Evolutionary conservation across 2,888 invertebrate species (phyloP), one percentile per base, ranked within the genome.

Genomic region (Uropetala carovei): DNA sequence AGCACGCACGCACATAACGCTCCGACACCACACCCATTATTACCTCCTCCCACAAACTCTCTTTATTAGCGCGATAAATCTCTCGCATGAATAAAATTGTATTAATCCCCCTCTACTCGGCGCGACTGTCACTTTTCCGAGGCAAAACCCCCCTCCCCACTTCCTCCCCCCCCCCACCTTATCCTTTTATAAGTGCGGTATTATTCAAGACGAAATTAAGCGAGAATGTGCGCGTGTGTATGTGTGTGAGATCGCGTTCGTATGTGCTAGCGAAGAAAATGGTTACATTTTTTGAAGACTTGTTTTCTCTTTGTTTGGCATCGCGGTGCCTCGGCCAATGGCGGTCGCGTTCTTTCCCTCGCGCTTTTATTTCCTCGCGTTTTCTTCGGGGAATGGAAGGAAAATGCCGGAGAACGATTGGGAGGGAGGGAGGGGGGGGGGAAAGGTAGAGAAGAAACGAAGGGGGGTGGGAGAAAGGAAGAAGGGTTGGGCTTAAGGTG

Each of bases 131-230:
- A 27, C 27, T 75, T 75, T 75, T 75, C 75, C 75, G 3, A 5
- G 43, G 43, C 43, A 43, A 43, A 43, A 43, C 5, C 43, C 43
- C n/a, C n/a, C n/a, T n/a, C n/a, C 27, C 10, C 64, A 64, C 64
- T 64, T 75, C 75, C 27, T 27, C 11, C 0, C 75, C 22, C 8
- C 22, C 5, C 43, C 43, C 43, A 1, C 43, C 43, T 43, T 43
- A 5, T 43, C 43, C 27, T 75, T 75, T 75, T 11, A 75, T 27
- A 11, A 10, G 75, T 13, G 75, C 75, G 22, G 75, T 22, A 75
- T 75, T 75, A 75, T 75, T 75, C 75, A 75, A 75, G 43, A 75
- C 22, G 75, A 75, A 75, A 75, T 75, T 75, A 75, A 22, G 75
- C 75, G 75, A 27, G 68, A n/a, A 43, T 64, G 18, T 14, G 64